Percentiles rank a stretch among this genome's conserved stretches.
Conservation (phyloP, 1,140 invertebrate species). For the Hylyphantes graminicola region DNA sequence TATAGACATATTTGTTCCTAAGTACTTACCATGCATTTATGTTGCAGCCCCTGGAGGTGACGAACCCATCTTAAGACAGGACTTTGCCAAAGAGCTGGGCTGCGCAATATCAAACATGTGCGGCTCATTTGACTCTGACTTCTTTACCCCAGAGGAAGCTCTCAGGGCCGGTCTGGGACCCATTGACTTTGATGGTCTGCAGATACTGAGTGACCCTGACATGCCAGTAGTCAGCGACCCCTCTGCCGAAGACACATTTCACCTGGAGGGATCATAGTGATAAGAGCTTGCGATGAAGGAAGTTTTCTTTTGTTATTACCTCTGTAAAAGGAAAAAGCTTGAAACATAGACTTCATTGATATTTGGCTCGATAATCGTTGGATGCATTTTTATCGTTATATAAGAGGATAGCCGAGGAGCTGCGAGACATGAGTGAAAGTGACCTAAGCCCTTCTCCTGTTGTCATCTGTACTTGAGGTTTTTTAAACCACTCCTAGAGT, state of each 20-base stretch:
- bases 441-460: constrained; percentile 41
- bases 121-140: constrained; percentile 75
- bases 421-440: constrained; percentile 34
- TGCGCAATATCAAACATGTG: constrained; percentile 71
- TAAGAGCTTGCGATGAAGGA: constrained; percentile 25
- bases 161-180: constrained; percentile 77
- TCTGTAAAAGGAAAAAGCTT: neutral
- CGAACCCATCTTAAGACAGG: constrained; percentile 68
- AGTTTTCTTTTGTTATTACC: constrained; percentile 21
- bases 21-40: constrained; percentile 63
- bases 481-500: constrained; percentile 43
- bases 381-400: constrained; percentile 41
- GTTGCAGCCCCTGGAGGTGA: constrained; percentile 73
- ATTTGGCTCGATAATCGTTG: constrained; percentile 11
- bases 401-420: neutral
- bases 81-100: constrained; percentile 75
- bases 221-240: constrained; percentile 84
- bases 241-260: constrained; percentile 87
- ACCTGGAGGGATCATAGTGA: constrained; percentile 75
- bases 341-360: neutral
- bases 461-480: constrained; percentile 36
- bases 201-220: constrained; percentile 86
- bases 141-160: constrained; percentile 78
- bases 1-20: constrained; percentile 66
- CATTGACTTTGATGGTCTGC: constrained; percentile 84